A percentile compares a stretch with the other conserved stretches of the same genome.
Conservation (phyloP, 2,797 vertebrate genomes). For the Aplochiton taeniatus region DNA sequence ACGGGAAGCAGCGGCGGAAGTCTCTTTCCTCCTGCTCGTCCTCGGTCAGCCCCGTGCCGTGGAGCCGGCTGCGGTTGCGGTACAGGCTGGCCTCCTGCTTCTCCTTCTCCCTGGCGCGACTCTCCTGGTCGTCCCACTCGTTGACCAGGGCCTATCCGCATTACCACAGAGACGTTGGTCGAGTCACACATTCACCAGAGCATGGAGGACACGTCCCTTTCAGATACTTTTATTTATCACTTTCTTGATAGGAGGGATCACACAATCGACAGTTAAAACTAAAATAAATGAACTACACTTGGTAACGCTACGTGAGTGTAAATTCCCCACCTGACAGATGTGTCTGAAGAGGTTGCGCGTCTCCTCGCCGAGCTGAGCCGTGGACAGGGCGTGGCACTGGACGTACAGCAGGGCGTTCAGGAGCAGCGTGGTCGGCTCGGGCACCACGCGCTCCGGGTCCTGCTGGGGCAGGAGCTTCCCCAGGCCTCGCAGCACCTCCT, state of each 20-base stretch:
- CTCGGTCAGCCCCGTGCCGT: constrained; percentile 79
- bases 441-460: constrained; percentile 60
- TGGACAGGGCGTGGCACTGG: constrained; percentile 81
- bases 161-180: neutral
- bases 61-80: constrained; percentile 76
- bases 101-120: constrained; percentile 75
- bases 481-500: constrained; percentile 80
- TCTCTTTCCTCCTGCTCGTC: constrained; percentile 91
- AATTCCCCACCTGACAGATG: constrained; percentile 84
- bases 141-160: constrained; percentile 85
- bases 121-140: constrained; percentile 95
- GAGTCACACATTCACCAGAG: neutral
- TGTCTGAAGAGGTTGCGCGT: constrained; percentile 87
- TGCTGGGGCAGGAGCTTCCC: constrained; percentile 77
- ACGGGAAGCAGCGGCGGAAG: constrained; percentile 86
- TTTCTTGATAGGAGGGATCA: no score
- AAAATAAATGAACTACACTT: no score
- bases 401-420: constrained; percentile 86
- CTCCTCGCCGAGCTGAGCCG: constrained; percentile 80
- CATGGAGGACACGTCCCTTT: no score
- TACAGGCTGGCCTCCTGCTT: constrained; percentile 84
- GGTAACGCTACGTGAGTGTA: no score
- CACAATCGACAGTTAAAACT: no score
- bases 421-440: constrained; percentile 79
- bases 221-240: no score